These are phyloP conservation scores for Metridium senile DNA, from an alignment of 92 coral and sea anemone species.

Conservation along the genomic window DNA sequence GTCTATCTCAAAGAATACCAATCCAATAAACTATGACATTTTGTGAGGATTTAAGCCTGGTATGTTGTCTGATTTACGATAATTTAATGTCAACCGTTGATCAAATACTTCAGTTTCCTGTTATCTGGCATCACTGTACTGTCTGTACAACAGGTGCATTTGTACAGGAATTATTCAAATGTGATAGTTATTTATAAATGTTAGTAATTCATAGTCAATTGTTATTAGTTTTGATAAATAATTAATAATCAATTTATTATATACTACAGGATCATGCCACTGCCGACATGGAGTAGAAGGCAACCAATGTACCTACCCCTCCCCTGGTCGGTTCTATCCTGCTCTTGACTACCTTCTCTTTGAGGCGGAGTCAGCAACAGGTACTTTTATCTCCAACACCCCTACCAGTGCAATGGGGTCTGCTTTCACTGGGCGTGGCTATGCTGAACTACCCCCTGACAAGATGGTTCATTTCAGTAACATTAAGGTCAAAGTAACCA, in stretches of 20 bases:
- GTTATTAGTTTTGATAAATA: too few relatives aligned
- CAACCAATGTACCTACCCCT: conserved; percentile 47
- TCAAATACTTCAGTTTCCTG: too few relatives aligned
- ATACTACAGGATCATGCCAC: conserved; percentile 62
- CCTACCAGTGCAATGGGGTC: conserved; percentile 45
- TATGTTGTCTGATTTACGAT: too few relatives aligned
- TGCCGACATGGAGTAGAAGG: conserved; percentile 83
- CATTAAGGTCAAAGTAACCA: conserved; percentile 32
- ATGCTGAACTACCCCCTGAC: conserved; percentile 42
- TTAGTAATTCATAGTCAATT: too few relatives aligned
- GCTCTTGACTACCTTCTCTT: conserved; percentile 61
- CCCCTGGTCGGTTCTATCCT: conserved; percentile 63
- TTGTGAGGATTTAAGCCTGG: too few relatives aligned
- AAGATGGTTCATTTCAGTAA: conserved; percentile 32
- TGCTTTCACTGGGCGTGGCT: conserved; percentile 76
- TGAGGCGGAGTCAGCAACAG: conserved; percentile 69
- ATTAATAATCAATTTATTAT: not conserved
- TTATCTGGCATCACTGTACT: too few relatives aligned
- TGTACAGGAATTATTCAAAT: too few relatives aligned
- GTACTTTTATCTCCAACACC: conserved; percentile 34
- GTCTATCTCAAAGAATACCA: too few relatives aligned
- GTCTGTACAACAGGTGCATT: too few relatives aligned
- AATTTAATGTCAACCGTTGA: too few relatives aligned
- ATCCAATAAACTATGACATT: too few relatives aligned
- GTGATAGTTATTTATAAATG: too few relatives aligned